Evolutionary conservation across 2,113 vertebrate species (phyloP).

Genomic region (Felis catus): F.catus_Fca126_mat1.0 CM031412.1:193727001-193727500

Average conservation of each 20-base stretch:
- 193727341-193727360: too few relatives aligned
- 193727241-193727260: neutral
- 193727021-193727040: neutral
- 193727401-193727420: too few relatives aligned
- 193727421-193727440: too few relatives aligned
- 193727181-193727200: neutral
- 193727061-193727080: neutral
- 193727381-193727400: too few relatives aligned
- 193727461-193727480: too few relatives aligned
- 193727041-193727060: neutral
- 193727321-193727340: too few relatives aligned
- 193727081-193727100: neutral
- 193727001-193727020: neutral
- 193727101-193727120: neutral
- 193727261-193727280: neutral
- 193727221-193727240: neutral
- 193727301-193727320: too few relatives aligned
- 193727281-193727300: too few relatives aligned
- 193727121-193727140: neutral
- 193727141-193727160: neutral
- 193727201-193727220: neutral
- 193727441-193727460: too few relatives aligned
- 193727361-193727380: too few relatives aligned
- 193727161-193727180: neutral
- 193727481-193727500: too few relatives aligned